A percentile compares a stretch with the other conserved stretches of the same genome.
Conservation (phyloP, 2,888 invertebrate species). For the Amblyjoppa fuscipennis region DNA sequence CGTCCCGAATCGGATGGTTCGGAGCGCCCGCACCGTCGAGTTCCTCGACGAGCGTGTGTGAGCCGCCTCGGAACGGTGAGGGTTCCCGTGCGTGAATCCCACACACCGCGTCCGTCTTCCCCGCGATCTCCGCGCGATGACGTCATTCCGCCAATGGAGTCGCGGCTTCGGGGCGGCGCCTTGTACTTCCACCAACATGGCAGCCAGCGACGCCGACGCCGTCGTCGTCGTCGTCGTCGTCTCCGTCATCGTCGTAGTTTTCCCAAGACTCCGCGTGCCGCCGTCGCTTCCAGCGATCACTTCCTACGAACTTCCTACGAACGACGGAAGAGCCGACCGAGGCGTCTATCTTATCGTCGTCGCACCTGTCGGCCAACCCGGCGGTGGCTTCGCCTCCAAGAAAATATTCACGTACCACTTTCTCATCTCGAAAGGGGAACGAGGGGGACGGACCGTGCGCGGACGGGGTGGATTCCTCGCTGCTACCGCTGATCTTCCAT, state of each 20-base stretch:
- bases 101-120: slow-evolving; percentile 9
- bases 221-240: slow-evolving; percentile 37
- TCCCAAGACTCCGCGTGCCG: slow-evolving; percentile 69
- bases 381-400: slow-evolving; percentile 1
- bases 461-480: neutral
- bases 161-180: slow-evolving; percentile 82
- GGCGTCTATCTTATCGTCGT: slow-evolving; percentile 57
- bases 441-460: neutral
- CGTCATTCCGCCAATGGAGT: slow-evolving; percentile 78
- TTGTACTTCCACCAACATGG: slow-evolving; percentile 81
- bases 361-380: slow-evolving; percentile 10
- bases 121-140: slow-evolving; percentile 66
- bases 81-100: slow-evolving; percentile 40
- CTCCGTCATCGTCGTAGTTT: slow-evolving; percentile 50
- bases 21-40: neutral
- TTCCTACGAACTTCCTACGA: slow-evolving; percentile 57
- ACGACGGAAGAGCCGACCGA: slow-evolving; percentile 39
- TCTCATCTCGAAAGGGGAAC: neutral
- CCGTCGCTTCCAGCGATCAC: slow-evolving; percentile 67
- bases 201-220: slow-evolving; percentile 75
- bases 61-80: neutral
- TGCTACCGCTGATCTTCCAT: slow-evolving; percentile 17
- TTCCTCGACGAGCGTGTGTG: slow-evolving; percentile 16
- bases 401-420: slow-evolving; percentile 39
- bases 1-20: neutral